Conservation (phyloP, 1,140 invertebrate genomes). For the Zaprionus gabonicus region DNA sequence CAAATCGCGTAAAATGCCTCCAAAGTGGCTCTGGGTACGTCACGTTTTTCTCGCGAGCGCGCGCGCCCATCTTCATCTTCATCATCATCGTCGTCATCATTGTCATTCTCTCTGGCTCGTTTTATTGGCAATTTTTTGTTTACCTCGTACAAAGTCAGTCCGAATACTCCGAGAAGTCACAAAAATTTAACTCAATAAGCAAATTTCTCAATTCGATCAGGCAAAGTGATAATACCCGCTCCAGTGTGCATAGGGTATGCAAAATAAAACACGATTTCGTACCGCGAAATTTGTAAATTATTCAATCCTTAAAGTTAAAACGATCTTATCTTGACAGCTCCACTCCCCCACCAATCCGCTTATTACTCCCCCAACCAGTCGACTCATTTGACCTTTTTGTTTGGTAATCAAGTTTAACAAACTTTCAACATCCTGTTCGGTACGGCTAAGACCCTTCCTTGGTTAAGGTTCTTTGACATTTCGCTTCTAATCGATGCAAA, state of each 20-base stretch:
- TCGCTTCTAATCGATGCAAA: background rate
- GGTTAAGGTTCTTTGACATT: background rate
- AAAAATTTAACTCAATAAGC: background rate
- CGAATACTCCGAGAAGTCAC: background rate
- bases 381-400: conserved; percentile 44
- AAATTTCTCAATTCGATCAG: background rate
- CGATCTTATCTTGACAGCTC: conserved; percentile 3
- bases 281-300: conserved; percentile 45
- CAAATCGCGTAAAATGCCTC: conserved; percentile 47
- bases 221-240: background rate
- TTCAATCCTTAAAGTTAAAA: conserved; percentile 52
- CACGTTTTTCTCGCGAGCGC: conserved; percentile 66
- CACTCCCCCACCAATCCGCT: background rate
- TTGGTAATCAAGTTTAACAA: conserved; percentile 4
- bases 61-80: conserved; percentile 76
- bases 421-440: background rate
- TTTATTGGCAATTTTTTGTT: conserved; percentile 53
- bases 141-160: conserved; percentile 34
- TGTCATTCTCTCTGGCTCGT: conserved; percentile 15
- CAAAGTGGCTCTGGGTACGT: conserved; percentile 52
- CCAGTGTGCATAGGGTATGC: background rate
- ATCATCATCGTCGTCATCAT: background rate
- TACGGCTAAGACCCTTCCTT: background rate
- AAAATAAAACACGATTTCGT: conserved; percentile 27
- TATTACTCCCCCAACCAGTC: background rate